Evolutionary conservation across 30 jellyfish, hydroid and myxozoan genomes (phyloP), one percentile per base, ranked within the genome.

Genomic region (Nemopilema nomurai): DNA sequence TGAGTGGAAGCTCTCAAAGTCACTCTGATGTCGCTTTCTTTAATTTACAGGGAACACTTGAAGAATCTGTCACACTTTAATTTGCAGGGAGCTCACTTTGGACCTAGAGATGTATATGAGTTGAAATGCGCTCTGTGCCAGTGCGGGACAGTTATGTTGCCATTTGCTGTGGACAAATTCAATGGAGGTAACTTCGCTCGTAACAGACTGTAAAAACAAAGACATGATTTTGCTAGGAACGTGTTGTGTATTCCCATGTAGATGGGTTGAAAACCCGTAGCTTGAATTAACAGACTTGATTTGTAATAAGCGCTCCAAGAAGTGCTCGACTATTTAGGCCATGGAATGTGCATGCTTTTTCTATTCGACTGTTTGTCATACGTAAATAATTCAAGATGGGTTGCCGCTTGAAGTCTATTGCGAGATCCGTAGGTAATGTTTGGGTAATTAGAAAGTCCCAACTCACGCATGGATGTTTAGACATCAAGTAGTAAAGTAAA

Each of bases 201-300:
- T 41, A 3, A 3, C 57, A 3, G 57, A 41, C 57, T 41, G 57
- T 41, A 41, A n/a, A n/a, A n/a, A n/a, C 57, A 41, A 73, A 3
- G 83, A 70, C 80, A 57, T 28, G 64, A 70, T 70, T 4, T 73
- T 31, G 33, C 53, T 73, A 19, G 18, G 83, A 73, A 73, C 77
- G 49, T 73, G 63, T 71, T 26, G 65, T 71, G 65, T 71, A 30
- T 8, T 9, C 30, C 63, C 27, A 28, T 16, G 19, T 31, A 30
- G 33, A 73, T 73, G 51, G 83, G 83, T 73, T 73, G 18, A 25
- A 73, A 73, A 73, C 83, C 83, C 26, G 29, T 49, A 49, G 70
- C 68, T 73, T 41, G 57, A 41, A 41, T 41, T 41, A 41, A 41
- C 57, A 6, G 57, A 41, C 57, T 41, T 41, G 57, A 41, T 41